A percentile compares a stretch with the other conserved stretches of the same genome.
These are phyloP conservation scores for Carposina sasakii DNA, from an alignment of 1,140 invertebrate species.

Conservation along the genomic window DNA sequence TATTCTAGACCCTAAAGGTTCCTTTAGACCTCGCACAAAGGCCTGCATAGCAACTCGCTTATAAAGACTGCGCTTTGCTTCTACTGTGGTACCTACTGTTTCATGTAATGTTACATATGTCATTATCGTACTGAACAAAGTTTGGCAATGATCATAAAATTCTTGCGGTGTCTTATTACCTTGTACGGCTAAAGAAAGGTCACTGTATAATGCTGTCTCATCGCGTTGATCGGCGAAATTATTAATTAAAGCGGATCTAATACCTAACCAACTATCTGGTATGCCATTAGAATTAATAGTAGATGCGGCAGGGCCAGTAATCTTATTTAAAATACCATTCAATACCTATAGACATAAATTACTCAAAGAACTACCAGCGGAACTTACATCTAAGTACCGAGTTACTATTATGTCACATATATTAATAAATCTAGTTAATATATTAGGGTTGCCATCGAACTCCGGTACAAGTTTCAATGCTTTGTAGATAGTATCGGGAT, in stretches of 20 bases:
- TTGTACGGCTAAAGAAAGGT: background rate
- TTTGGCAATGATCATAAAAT: slow-evolving; percentile 3
- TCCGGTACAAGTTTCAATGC: background rate
- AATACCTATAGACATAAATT: background rate
- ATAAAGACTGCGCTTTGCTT: background rate
- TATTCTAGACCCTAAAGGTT: background rate
- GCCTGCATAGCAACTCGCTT: background rate
- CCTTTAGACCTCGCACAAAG: slow-evolving; percentile 1
- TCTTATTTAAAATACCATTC: slow-evolving; percentile 7
- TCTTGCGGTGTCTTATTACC: background rate
- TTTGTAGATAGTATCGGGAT: background rate
- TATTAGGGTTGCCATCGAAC: slow-evolving; percentile 3
- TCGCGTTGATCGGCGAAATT: slow-evolving; percentile 2
- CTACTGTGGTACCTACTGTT: background rate
- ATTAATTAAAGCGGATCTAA: slow-evolving; percentile 1
- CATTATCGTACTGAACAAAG: slow-evolving; percentile 1
- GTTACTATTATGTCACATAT: background rate
- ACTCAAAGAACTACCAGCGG: background rate
- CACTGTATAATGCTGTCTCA: slow-evolving; percentile 2
- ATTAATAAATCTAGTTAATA: slow-evolving; percentile 2
- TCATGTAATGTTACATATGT: slow-evolving; percentile 3
- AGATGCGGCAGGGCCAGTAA: background rate
- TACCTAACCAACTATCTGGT: slow-evolving; percentile 2
- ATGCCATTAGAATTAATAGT: slow-evolving; percentile 4
- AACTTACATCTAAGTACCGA: background rate